Evolutionary conservation across 2,797 vertebrate species (phyloP).

Genomic region (Natrix natrix): DNA sequence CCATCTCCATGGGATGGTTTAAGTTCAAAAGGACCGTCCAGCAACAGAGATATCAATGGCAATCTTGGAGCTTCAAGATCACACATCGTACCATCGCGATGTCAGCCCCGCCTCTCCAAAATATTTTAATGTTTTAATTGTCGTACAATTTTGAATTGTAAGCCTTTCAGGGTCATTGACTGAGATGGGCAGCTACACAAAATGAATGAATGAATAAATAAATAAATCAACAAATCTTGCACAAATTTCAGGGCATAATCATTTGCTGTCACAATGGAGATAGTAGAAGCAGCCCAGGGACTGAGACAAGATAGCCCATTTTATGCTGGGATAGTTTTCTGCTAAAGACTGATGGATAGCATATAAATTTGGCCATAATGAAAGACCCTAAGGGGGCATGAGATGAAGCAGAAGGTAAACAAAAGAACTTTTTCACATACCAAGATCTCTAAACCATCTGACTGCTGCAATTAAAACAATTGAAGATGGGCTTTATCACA

Average conservation of each 20-base stretch:
- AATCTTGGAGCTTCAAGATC: no score
- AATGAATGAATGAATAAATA: background rate
- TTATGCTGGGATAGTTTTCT: background rate
- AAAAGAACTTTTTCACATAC: background rate
- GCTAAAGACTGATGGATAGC: background rate
- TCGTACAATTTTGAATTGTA: background rate
- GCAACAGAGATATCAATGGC: no score
- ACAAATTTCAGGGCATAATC: background rate
- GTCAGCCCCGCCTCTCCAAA: no score
- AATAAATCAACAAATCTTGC: background rate
- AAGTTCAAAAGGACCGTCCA: no score
- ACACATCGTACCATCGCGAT: no score
- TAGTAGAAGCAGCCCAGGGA: background rate
- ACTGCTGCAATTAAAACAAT: background rate
- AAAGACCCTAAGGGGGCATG: background rate
- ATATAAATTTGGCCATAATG: background rate
- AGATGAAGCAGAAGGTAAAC: background rate
- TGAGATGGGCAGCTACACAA: background rate
- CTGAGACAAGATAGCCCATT: background rate
- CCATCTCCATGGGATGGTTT: no score
- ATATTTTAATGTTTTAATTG: background rate
- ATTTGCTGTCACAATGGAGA: background rate
- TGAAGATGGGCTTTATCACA: background rate
- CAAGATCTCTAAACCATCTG: background rate
- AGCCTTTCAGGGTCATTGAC: background rate